Percentiles rank a stretch among this genome's conserved stretches.
These are phyloP conservation scores for Conus canariensis DNA, from an alignment of 2,888 invertebrate species.

Conservation along the genomic window DNA sequence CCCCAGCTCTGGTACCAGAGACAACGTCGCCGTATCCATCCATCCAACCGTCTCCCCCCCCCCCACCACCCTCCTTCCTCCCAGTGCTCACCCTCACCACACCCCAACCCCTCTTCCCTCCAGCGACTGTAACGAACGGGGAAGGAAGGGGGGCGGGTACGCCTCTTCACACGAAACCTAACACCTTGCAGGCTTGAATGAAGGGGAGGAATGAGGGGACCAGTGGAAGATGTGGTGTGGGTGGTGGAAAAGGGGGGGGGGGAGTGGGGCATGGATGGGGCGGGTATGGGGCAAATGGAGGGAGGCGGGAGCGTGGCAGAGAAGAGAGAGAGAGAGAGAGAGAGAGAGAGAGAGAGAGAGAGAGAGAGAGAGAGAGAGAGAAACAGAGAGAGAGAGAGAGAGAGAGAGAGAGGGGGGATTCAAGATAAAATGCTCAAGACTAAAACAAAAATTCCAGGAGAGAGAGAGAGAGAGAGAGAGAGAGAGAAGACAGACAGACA, in stretches of 20 bases:
- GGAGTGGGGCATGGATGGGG: background rate
- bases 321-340: no score
- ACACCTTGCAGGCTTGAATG: background rate
- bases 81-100: no score
- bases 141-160: background rate
- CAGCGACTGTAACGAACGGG: background rate
- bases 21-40: no score
- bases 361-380: background rate
- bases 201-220: background rate
- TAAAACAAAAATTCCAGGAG: background rate
- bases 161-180: conserved; percentile 3
- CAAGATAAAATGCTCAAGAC: background rate
- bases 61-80: no score
- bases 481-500: no score
- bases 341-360: background rate
- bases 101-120: background rate
- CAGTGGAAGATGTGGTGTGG: background rate
- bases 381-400: no score
- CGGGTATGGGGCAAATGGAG: background rate
- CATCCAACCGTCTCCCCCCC: no score
- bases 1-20: no score
- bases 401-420: no score
- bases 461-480: no score
- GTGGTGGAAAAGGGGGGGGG: background rate
- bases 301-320: no score